These are phyloP conservation scores for Falco columbarius DNA, from an alignment of 2,797 vertebrate genomes.

Conservation along the genomic window DNA sequence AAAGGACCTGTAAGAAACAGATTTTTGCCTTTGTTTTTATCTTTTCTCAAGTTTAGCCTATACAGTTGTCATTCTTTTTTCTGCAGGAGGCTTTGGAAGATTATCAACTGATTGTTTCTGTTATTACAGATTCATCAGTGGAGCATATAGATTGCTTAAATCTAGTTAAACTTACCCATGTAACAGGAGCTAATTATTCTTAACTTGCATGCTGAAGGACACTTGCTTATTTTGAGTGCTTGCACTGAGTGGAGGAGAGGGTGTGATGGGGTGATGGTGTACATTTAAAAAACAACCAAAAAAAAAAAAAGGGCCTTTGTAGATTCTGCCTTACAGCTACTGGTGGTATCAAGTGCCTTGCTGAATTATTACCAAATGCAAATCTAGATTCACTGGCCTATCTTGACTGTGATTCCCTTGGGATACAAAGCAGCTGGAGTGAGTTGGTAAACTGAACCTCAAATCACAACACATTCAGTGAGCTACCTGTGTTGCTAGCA, in stretches of 20 bases:
- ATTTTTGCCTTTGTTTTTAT: neutral
- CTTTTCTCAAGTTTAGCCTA: neutral
- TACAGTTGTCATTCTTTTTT: neutral
- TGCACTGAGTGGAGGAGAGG: neutral
- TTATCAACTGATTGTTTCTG: neutral
- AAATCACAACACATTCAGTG: fast-evolving
- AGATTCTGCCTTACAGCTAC: neutral
- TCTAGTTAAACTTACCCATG: no score
- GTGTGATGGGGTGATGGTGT: neutral
- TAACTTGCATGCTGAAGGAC: neutral
- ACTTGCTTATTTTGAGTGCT: neutral
- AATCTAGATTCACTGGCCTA: neutral
- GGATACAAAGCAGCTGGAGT: neutral
- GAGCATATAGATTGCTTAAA: neutral
- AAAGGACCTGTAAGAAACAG: neutral
- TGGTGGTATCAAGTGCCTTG: neutral
- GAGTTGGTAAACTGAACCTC: neutral
- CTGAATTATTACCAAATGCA: neutral
- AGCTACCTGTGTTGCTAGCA: neutral
- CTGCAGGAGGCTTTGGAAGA: neutral
- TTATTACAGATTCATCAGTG: neutral
- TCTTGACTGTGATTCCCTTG: neutral
- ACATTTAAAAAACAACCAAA: neutral
- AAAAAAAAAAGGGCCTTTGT: neutral
- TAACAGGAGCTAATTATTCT: no score